Conservation (phyloP, 2,888 invertebrate genomes). For the Itoplectis maculator region DNA sequence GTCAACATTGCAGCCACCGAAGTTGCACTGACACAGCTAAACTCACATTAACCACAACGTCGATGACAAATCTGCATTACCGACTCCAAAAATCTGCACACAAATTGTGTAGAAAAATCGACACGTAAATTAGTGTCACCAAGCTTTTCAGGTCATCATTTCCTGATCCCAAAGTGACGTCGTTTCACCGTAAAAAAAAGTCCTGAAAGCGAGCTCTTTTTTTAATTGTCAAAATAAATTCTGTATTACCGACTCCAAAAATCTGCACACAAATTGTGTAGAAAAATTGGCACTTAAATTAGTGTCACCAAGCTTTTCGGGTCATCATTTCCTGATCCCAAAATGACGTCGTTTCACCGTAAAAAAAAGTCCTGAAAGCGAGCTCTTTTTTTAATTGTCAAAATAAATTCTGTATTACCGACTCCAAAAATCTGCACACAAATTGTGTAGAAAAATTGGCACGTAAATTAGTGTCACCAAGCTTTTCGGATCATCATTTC, state of each 20-base stretch:
- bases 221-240: background rate
- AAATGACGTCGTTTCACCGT: too few species aligned
- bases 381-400: too few species aligned
- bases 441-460: background rate
- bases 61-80: background rate
- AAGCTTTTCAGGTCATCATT: conserved; percentile 54
- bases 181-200: conserved; percentile 55
- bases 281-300: background rate
- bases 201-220: too few species aligned
- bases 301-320: background rate
- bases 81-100: too few species aligned
- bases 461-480: background rate
- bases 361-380: too few species aligned
- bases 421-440: too few species aligned
- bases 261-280: too few species aligned
- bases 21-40: background rate
- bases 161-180: conserved; percentile 73
- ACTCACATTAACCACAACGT: background rate
- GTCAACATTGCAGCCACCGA: too few species aligned
- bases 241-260: background rate
- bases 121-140: background rate
- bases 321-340: too few species aligned
- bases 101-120: background rate
- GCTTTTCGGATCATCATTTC: too few species aligned
- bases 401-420: background rate